Evolutionary conservation across 1,140 invertebrate genomes (phyloP).

Genomic region (Drosophila santomea): DNA sequence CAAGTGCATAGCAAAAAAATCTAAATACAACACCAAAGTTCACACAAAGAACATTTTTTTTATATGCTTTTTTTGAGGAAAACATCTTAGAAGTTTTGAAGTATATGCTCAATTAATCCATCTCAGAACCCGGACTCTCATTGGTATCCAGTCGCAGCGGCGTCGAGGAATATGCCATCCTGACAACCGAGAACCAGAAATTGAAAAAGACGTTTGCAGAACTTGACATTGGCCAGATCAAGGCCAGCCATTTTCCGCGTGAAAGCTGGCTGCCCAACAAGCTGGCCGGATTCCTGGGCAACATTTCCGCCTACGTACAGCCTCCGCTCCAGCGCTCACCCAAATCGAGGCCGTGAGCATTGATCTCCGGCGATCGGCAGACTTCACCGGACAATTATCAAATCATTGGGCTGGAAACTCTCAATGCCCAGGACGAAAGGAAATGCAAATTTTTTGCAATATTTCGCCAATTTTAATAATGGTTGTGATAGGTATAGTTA

Average conservation of each 20-base stretch:
- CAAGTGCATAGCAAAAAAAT: conserved; percentile 60
- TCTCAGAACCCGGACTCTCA: no score
- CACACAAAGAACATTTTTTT: conserved; percentile 3
- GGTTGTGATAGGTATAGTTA: no score
- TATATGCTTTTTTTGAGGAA: not conserved
- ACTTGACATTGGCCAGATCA: conserved; percentile 88
- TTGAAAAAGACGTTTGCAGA: conserved; percentile 94
- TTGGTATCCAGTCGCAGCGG: conserved; percentile 25
- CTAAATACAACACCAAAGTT: conserved; percentile 22
- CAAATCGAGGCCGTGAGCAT: conserved; percentile 87
- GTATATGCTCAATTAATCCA: no score
- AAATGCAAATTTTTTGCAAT: no score
- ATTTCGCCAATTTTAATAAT: no score
- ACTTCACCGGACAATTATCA: conserved; percentile 76
- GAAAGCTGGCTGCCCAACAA: conserved; percentile 82
- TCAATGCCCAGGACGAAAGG: conserved; percentile 74
- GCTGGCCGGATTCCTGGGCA: conserved; percentile 69
- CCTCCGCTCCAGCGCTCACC: conserved; percentile 88
- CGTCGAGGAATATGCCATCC: conserved; percentile 66
- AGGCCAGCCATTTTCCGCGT: conserved; percentile 51
- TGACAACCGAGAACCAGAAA: conserved; percentile 86
- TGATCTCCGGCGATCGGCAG: conserved; percentile 76
- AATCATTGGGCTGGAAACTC: conserved; percentile 75
- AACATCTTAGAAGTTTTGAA: not conserved
- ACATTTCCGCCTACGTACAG: conserved; percentile 76